Evolutionary conservation across 1,140 invertebrate species (phyloP).

Genomic region (Sesamia nonagrioides): DNA sequence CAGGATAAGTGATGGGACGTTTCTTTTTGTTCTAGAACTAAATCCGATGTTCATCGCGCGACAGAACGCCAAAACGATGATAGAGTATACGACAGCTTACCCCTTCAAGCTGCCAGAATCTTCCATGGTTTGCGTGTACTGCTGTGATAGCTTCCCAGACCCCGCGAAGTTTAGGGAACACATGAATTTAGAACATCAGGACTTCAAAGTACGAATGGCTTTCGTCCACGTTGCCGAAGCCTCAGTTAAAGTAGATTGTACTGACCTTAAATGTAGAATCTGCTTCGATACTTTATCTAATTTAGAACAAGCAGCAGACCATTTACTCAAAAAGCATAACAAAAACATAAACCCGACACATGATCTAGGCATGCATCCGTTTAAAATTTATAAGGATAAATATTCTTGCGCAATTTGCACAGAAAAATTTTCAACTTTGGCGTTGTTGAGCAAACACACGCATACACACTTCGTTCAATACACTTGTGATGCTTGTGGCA

Average conservation of each 20-base stretch:
- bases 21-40: conserved; percentile 68
- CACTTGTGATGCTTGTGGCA: conserved; percentile 64
- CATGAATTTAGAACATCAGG: conserved; percentile 53
- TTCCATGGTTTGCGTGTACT: conserved; percentile 61
- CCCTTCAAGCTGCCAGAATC: conserved; percentile 60
- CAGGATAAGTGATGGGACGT: conserved; percentile 47
- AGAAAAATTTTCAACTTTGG: conserved; percentile 52
- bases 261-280: conserved; percentile 57
- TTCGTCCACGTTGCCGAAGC: conserved; percentile 54
- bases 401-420: conserved; percentile 58
- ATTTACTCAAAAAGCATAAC: conserved; percentile 56
- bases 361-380: conserved; percentile 58
- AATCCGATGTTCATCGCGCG: conserved; percentile 52
- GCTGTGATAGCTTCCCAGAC: conserved; percentile 57
- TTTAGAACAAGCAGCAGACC: conserved; percentile 51
- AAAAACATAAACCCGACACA: conserved; percentile 42
- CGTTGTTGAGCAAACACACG: conserved; percentile 57
- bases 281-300: conserved; percentile 48
- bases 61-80: conserved; percentile 59
- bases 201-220: conserved; percentile 55
- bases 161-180: conserved; percentile 58
- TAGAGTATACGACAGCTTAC: conserved; percentile 62
- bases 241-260: conserved; percentile 64
- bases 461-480: conserved; percentile 57
- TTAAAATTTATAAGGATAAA: conserved; percentile 53